A percentile compares a stretch with the other conserved stretches of the same genome.
phyloP scores from a whole-genome alignment of 2,888 invertebrate genomes.

The Meliscaeva auricollis region DNA sequence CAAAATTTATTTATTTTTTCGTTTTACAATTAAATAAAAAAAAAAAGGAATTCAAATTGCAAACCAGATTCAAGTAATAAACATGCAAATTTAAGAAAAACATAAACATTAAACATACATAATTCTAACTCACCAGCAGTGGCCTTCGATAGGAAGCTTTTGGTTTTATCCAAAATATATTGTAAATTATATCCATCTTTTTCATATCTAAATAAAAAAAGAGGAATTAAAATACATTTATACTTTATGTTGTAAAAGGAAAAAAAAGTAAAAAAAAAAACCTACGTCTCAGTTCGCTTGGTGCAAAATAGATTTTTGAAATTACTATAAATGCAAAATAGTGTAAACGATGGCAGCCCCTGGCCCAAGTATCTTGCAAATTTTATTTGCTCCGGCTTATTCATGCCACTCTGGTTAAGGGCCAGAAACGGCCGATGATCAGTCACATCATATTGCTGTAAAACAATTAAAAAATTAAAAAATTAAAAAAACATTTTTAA shows the following conservation, averaged over 20 bases:
- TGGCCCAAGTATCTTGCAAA: slow-evolving; percentile 84
- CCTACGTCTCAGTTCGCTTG: slow-evolving; percentile 84
- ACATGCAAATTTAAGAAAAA: slow-evolving; percentile 49
- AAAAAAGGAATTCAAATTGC: background rate
- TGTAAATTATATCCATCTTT: slow-evolving; percentile 84
- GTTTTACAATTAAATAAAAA: no score
- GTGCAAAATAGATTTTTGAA: slow-evolving; percentile 84
- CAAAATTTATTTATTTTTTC: no score
- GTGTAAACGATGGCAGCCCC: slow-evolving; percentile 83
- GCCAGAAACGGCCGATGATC: slow-evolving; percentile 84
- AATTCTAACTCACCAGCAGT: slow-evolving; percentile 82
- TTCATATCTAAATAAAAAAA: slow-evolving; percentile 80
- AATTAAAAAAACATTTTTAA: background rate
- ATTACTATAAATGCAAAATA: slow-evolving; percentile 84
- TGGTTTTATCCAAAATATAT: slow-evolving; percentile 84
- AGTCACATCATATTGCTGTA: slow-evolving; percentile 83
- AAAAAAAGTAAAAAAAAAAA: slow-evolving; percentile 44
- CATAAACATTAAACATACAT: background rate
- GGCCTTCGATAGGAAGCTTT: slow-evolving; percentile 83
- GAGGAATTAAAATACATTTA: slow-evolving; percentile 16
- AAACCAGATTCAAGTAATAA: background rate
- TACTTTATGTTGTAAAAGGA: background rate
- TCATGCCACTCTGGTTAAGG: slow-evolving; percentile 83
- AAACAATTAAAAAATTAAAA: slow-evolving; percentile 45
- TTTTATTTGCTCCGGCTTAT: slow-evolving; percentile 84